Percentiles rank a stretch among this genome's conserved stretches.
Evolutionary conservation across 2,113 vertebrate genomes (phyloP).

Genomic region (Todiramphus chloris): DNA sequence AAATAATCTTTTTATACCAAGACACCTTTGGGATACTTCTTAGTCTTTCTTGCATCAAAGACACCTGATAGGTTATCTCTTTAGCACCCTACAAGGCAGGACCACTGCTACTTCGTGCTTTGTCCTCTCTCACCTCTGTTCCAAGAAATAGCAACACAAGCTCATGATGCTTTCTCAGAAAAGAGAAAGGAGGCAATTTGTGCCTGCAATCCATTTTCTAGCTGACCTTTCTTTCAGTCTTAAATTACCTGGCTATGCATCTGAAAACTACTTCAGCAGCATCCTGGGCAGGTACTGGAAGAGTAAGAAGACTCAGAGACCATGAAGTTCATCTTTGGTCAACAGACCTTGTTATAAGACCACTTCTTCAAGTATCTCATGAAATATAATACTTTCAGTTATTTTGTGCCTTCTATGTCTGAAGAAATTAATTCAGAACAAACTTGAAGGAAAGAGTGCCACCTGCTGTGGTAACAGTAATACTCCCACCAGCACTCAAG

Average conservation of each 20-base stretch:
- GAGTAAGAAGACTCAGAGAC: background rate
- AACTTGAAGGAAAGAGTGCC: conserved; percentile 35
- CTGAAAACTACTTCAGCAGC: background rate
- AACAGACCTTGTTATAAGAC: background rate
- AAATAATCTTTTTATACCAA: background rate
- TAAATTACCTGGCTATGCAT: background rate
- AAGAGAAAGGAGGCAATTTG: background rate
- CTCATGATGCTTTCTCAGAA: background rate
- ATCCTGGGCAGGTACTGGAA: background rate
- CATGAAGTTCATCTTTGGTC: background rate
- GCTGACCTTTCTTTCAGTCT: background rate
- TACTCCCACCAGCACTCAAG: background rate
- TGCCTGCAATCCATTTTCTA: background rate
- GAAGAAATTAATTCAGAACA: background rate
- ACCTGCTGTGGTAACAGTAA: conserved; percentile 6
- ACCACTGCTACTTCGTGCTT: background rate
- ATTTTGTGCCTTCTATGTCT: background rate
- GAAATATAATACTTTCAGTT: background rate
- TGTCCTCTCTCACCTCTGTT: background rate
- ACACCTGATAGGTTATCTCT: background rate
- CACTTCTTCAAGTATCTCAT: background rate
- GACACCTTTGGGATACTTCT: background rate
- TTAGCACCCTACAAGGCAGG: background rate
- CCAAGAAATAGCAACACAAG: background rate
- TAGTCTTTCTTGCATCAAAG: background rate